These are phyloP conservation scores for Geotrypetes seraphini DNA, from an alignment of 2,797 vertebrate species.

Conservation along the genomic window DNA sequence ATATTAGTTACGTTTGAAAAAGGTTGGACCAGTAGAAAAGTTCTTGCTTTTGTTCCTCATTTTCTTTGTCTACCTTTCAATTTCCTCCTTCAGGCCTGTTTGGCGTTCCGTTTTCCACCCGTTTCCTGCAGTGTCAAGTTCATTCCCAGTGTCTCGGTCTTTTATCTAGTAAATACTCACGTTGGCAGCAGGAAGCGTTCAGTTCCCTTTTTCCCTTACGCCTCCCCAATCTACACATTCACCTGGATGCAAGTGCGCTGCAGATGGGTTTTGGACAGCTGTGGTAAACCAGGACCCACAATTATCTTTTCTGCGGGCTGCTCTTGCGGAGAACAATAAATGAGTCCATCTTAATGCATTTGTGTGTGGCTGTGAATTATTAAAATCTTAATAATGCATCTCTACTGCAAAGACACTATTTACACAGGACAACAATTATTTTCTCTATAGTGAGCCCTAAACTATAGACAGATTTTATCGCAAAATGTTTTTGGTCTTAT, in stretches of 20 bases:
- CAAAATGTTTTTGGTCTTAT: too few species aligned
- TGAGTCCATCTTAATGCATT: too few species aligned
- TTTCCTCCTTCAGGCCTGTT: constrained; percentile 99
- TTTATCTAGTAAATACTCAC: constrained; percentile 44
- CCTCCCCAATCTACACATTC: too few species aligned
- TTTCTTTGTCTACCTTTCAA: constrained; percentile 97
- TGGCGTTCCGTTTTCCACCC: too few species aligned
- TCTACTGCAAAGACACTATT: constrained; percentile 56
- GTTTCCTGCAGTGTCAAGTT: constrained; percentile 42
- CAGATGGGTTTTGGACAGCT: too few species aligned
- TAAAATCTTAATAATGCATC: constrained; percentile 61
- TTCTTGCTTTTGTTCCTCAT: too few species aligned
- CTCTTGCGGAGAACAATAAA: too few species aligned
- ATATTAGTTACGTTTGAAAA: too few species aligned
- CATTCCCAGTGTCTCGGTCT: constrained; percentile 31
- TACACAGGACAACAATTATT: constrained; percentile 68
- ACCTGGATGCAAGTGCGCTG: too few species aligned
- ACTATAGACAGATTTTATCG: constrained; percentile 54
- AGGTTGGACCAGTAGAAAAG: constrained; percentile 57
- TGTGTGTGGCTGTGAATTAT: constrained; percentile 51
- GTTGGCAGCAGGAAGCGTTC: constrained; percentile 43
- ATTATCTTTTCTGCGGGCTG: too few species aligned
- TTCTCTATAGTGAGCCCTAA: constrained; percentile 25
- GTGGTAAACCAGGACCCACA: too few species aligned
- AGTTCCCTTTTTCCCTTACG: too few species aligned